A percentile compares a stretch with the other conserved stretches of the same genome.
phyloP scores from a whole-genome alignment of 2,888 invertebrate genomes.

The Aporophyla lueneburgensis region DNA sequence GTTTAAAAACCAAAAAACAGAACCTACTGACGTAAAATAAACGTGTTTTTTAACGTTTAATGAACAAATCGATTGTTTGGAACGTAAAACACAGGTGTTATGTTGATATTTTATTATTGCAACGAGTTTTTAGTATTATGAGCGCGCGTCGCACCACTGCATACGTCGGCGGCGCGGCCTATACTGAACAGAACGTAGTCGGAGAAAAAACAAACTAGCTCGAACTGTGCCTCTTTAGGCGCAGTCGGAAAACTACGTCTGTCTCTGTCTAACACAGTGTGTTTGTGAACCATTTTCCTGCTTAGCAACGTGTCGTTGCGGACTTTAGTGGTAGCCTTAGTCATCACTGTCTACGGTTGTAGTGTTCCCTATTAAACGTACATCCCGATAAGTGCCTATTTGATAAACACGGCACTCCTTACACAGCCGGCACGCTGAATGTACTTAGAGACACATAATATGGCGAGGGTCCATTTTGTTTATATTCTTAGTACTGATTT shows the following conservation, averaged over 20 bases:
- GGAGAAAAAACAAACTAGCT: constrained; percentile 81
- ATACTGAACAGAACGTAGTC: constrained; percentile 78
- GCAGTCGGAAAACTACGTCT: constrained; percentile 79
- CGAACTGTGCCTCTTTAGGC: constrained; percentile 72
- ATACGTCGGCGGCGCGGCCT: constrained; percentile 81
- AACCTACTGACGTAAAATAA: constrained; percentile 63
- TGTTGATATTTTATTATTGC: constrained; percentile 69
- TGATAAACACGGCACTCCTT: constrained; percentile 71
- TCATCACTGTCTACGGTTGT: constrained; percentile 69
- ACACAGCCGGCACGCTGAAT: constrained; percentile 40
- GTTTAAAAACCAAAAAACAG: constrained; percentile 71
- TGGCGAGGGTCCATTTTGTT: constrained; percentile 1
- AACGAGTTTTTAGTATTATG: constrained; percentile 70
- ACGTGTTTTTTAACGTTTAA: constrained; percentile 61
- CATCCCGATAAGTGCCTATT: constrained; percentile 74
- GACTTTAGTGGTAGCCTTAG: constrained; percentile 69
- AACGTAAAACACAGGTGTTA: constrained; percentile 71
- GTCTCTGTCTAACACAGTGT: constrained; percentile 75
- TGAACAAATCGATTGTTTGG: constrained; percentile 50
- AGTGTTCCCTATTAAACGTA: constrained; percentile 65
- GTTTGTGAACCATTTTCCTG: constrained; percentile 74
- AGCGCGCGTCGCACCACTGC: constrained; percentile 74
- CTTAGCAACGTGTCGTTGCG: constrained; percentile 67
- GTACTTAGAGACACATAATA: constrained; percentile 16
- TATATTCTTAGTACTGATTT: constrained; percentile 16